Evolutionary conservation across 1,140 invertebrate species (phyloP), one percentile per base, ranked within the genome.

Genomic region (Orius laevigatus): DNA sequence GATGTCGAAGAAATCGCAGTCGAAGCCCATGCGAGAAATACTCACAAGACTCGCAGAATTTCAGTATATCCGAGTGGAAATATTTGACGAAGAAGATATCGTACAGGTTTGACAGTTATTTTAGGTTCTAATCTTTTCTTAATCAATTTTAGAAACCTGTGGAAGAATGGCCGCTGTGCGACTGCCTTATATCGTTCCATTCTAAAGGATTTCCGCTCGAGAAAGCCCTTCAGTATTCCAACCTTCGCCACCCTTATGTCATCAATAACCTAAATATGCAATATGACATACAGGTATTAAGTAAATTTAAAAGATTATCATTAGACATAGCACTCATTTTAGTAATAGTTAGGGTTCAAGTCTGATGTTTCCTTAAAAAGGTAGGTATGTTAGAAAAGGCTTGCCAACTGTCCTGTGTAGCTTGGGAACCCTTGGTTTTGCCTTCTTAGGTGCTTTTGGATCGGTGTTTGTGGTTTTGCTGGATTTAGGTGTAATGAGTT

Each of bases 261-360:
- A 89, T 99, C 46, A 99, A 99, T 66, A 94, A 99, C 70, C 74
- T 99, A 50, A 85, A 92, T 56, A 94, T 96, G 81, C 96, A 99
- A 64, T 97, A 92, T 69, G 89, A 93, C 62, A 86, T 99, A 50
- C 58, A 59, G 56, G 59, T 56, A 53, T 46, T 42, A 40, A 34
- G 33, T 46, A 48, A 48, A 32, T 35, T 14, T 41, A 25, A 35
- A 32, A 43, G 19, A 53, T n/a, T 36, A 18, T 48, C 18, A 51
- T 39, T 38, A 16, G 8, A 18, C 36, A 42, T 15, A 40, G 31
- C 34, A 25, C 8, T 25, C 25, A 25, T 25, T 25, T 25, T 25
- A 25, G 25, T 25, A n/a, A n/a, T n/a, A n/a, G n/a, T n/a, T n/a
- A n/a, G n/a, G n/a, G n/a, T n/a, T n/a, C n/a, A 25, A 25, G 25